These are phyloP conservation scores for Cremastobaeus sp. DNA, from an alignment of 2,888 invertebrate genomes.

Conservation along the genomic window DNA sequence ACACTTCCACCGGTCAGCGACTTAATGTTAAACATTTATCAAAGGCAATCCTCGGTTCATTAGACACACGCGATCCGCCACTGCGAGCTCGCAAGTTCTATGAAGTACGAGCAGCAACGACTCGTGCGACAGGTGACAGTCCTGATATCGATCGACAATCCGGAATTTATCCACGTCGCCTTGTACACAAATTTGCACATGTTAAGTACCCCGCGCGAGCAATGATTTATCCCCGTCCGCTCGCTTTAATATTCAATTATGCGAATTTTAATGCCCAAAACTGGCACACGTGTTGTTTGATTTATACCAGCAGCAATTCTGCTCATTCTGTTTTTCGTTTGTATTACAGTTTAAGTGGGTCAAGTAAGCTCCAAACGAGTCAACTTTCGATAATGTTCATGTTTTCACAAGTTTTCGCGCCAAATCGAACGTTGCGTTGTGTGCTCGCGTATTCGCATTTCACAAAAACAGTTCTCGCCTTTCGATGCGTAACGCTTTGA, in stretches of 20 bases:
- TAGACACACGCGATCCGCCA: conserved; percentile 61
- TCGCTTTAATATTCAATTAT: conserved; percentile 54
- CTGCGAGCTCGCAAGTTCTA: conserved; percentile 46
- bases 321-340: too few species aligned
- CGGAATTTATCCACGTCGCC: conserved; percentile 52
- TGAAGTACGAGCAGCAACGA: conserved; percentile 58
- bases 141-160: conserved; percentile 57
- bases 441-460: too few species aligned
- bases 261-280: conserved; percentile 50
- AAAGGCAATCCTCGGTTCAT: conserved; percentile 65
- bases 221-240: conserved; percentile 52
- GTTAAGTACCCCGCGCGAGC: conserved; percentile 45
- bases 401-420: too few species aligned
- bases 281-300: conserved; percentile 23
- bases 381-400: too few species aligned
- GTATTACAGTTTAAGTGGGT: too few species aligned
- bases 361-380: too few species aligned
- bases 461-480: too few species aligned
- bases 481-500: too few species aligned
- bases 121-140: conserved; percentile 59
- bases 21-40: conserved; percentile 68
- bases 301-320: conserved; percentile 19
- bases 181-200: conserved; percentile 57
- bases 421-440: too few species aligned
- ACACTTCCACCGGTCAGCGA: conserved; percentile 55